Evolutionary conservation across 1,140 invertebrate genomes (phyloP).

Genomic region (Mycetomoellerius zeteki): DNA sequence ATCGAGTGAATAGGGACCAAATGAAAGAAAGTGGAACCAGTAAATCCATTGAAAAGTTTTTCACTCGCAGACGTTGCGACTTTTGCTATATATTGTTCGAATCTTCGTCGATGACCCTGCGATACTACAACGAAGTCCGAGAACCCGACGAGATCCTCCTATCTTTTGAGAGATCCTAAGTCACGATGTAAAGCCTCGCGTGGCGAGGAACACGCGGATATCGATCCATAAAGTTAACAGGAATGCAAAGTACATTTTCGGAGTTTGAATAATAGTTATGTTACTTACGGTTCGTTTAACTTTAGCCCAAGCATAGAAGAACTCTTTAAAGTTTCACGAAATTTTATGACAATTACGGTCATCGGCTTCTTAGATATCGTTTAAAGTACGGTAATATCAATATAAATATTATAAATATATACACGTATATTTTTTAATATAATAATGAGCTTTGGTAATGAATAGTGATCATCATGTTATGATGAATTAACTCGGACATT

Average conservation of each 20-base stretch:
- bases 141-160: constrained; percentile 51
- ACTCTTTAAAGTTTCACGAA: neutral
- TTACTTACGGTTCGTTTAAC: constrained; percentile 38
- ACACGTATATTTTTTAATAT: neutral
- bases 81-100: constrained; percentile 72
- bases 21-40: constrained; percentile 75
- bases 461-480: neutral
- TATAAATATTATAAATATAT: neutral
- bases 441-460: neutral
- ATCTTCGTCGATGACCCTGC: constrained; percentile 71
- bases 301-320: constrained; percentile 3
- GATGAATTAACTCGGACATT: neutral
- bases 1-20: constrained; percentile 77
- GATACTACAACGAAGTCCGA: constrained; percentile 62
- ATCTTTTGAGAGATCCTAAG: constrained; percentile 39
- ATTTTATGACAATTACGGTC: constrained; percentile 18
- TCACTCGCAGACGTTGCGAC: constrained; percentile 74
- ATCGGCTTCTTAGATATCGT: neutral
- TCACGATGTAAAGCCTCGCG: constrained; percentile 56
- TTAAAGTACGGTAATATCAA: constrained; percentile 3
- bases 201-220: constrained; percentile 49
- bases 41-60: constrained; percentile 80
- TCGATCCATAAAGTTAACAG: constrained; percentile 66
- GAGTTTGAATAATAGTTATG: constrained; percentile 37
- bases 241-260: constrained; percentile 66